phyloP scores from a whole-genome alignment of 1,140 invertebrate species.

The Lepidurus packardi region DNA sequence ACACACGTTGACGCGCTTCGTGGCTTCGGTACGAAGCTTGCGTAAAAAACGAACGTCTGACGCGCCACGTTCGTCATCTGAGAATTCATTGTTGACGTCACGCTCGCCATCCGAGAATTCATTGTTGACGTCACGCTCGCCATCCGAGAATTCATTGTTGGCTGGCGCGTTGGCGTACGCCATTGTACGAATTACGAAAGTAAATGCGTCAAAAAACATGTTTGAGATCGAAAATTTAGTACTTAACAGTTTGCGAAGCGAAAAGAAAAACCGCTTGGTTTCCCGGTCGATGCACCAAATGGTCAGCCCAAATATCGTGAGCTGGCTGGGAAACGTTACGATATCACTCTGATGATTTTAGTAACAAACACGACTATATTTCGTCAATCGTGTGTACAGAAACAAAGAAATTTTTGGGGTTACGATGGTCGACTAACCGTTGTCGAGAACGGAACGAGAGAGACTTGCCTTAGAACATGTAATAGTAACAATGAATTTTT shows the following conservation, averaged over 20 bases:
- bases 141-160: neutral
- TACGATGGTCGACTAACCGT: too few species aligned
- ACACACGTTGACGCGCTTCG: neutral
- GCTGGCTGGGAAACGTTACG: conserved; percentile 4
- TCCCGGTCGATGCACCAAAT: neutral
- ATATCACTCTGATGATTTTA: neutral
- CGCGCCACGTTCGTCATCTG: neutral
- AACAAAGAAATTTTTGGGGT: too few species aligned
- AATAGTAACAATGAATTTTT: too few species aligned
- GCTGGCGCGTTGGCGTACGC: neutral
- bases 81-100: neutral
- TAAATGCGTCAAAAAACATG: neutral
- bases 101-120: too few species aligned
- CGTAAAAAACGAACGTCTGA: neutral
- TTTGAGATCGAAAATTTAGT: neutral
- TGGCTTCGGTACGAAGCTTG: neutral
- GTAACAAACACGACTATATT: too few species aligned
- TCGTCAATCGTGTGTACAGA: too few species aligned
- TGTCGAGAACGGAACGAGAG: too few species aligned
- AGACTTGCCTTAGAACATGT: too few species aligned
- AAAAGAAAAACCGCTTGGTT: neutral
- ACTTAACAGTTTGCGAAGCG: neutral
- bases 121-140: too few species aligned
- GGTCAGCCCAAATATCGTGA: neutral
- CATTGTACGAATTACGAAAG: neutral